A percentile compares a stretch with the other conserved stretches of the same genome.
phyloP scores from a whole-genome alignment of 2,797 vertebrate species.

The Numenius phaeopus region DNA sequence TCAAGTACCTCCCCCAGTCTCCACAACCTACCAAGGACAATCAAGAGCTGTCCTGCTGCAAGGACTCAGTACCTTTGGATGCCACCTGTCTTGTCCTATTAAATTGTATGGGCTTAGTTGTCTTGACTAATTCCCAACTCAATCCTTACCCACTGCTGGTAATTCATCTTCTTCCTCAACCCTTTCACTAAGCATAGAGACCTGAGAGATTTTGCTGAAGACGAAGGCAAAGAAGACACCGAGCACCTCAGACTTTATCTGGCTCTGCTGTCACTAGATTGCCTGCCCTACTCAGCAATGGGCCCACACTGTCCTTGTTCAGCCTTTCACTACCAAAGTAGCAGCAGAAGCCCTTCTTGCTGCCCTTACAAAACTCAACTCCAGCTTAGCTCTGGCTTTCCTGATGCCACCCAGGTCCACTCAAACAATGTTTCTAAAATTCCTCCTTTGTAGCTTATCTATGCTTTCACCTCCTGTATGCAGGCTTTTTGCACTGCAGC shows the following conservation, averaged over 20 bases:
- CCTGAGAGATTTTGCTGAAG: background rate
- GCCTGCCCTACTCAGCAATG: background rate
- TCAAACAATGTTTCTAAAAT: background rate
- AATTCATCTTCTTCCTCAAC: background rate
- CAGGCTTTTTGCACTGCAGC: background rate
- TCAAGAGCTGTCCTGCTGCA: background rate
- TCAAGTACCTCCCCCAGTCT: background rate
- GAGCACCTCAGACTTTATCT: background rate
- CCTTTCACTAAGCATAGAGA: background rate
- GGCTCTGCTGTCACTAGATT: background rate
- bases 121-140: background rate
- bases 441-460: background rate
- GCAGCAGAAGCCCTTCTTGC: background rate
- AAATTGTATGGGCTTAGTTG: background rate
- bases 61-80: background rate
- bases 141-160: background rate
- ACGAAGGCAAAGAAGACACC: background rate
- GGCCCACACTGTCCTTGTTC: background rate
- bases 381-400: background rate
- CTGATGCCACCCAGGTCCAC: background rate
- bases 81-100: background rate
- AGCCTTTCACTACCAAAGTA: background rate
- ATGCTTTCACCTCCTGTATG: background rate
- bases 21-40: background rate
- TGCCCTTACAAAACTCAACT: background rate